A percentile compares a stretch with the other conserved stretches of the same genome.
Evolutionary conservation across 1,140 invertebrate species (phyloP).

Genomic region (Penaeus vannamei): DNA sequence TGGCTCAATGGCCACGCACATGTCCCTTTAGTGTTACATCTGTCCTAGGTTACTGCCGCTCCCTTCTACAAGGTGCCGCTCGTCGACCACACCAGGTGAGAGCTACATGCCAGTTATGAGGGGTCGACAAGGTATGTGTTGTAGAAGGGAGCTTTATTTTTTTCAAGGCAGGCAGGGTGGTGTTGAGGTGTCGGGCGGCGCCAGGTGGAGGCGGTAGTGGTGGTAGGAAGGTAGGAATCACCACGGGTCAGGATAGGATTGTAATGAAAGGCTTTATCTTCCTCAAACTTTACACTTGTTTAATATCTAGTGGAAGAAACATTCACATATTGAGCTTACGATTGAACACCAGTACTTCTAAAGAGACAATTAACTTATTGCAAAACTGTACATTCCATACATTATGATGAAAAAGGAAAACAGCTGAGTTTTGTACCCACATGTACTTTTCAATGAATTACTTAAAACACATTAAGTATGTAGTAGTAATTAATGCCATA

Average conservation of each 20-base stretch:
- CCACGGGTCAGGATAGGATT: constrained; percentile 63
- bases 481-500: constrained; percentile 62
- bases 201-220: constrained; percentile 50
- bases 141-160: constrained; percentile 32
- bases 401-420: constrained; percentile 59
- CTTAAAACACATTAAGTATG: constrained; percentile 37
- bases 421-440: constrained; percentile 64
- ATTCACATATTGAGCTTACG: constrained; percentile 69
- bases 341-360: constrained; percentile 60
- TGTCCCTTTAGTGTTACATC: constrained; percentile 4
- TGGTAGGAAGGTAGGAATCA: constrained; percentile 46
- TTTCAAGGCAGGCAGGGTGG: constrained; percentile 12
- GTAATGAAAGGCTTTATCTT: constrained; percentile 68
- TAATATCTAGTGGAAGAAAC: constrained; percentile 69
- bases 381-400: constrained; percentile 67
- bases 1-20: not conserved
- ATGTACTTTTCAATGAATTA: constrained; percentile 48
- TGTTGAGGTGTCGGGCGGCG: constrained; percentile 8
- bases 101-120: not conserved
- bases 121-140: constrained; percentile 4
- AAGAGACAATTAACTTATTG: constrained; percentile 64
- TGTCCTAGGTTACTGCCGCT: constrained; percentile 31
- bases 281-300: constrained; percentile 68
- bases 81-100: constrained; percentile 11
- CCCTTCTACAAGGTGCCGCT: constrained; percentile 6